A percentile compares a stretch with the other conserved stretches of the same genome.
Conservation (phyloP, 2,113 vertebrate species). For the Glareola pratincola region DNA sequence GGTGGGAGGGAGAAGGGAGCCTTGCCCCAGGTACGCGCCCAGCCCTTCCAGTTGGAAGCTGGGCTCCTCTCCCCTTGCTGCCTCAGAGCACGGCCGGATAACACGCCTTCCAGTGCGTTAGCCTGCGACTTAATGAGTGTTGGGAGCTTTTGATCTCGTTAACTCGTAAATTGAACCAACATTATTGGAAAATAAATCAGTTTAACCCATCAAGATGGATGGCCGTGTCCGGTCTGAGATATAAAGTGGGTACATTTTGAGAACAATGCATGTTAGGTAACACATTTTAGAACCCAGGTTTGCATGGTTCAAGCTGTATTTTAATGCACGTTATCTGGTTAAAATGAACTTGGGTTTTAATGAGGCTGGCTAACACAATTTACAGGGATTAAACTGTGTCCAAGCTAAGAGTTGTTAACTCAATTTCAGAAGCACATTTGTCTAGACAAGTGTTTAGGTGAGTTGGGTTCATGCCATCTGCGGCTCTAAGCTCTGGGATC, state of each 20-base stretch:
- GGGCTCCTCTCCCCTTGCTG: accelerated
- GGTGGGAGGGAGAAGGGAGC: neutral
- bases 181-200: neutral
- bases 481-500: neutral
- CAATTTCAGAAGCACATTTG: neutral
- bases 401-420: neutral
- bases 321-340: neutral
- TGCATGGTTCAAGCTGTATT: neutral
- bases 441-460: neutral
- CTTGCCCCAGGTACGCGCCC: accelerated
- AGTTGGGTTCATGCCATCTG: neutral
- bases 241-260: neutral
- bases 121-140: neutral
- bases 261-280: neutral
- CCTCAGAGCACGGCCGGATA: neutral
- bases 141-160: neutral
- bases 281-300: neutral
- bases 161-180: neutral
- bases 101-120: neutral
- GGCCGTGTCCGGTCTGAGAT: neutral
- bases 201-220: neutral
- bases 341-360: neutral
- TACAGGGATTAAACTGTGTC: neutral
- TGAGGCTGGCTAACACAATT: neutral
- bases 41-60: accelerated